Evolutionary conservation across 2,888 invertebrate species (phyloP).

Genomic region (Ametastegia equiseti): DNA sequence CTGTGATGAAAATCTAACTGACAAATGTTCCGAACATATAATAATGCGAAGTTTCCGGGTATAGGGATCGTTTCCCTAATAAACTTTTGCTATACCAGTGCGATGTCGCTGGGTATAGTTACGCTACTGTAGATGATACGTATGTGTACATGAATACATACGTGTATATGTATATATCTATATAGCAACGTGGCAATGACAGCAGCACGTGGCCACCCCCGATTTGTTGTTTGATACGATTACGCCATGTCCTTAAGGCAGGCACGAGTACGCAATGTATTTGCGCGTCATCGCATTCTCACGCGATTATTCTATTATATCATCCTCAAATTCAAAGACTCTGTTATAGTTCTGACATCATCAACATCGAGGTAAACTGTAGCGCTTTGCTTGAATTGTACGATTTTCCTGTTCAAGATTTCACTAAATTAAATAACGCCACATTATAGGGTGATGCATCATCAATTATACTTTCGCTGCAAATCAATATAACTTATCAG

Average conservation of each 20-base stretch:
- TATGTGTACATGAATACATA: neutral
- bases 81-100: neutral
- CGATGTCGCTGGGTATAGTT: neutral
- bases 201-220: constrained; percentile 72
- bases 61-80: neutral
- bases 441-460: too few species aligned
- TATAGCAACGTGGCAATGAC: constrained; percentile 68
- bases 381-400: too few species aligned
- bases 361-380: neutral
- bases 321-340: neutral
- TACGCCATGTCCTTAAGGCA: constrained; percentile 37
- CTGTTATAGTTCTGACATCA: neutral
- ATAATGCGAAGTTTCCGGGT: neutral
- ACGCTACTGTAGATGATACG: constrained; percentile 30
- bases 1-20: too few species aligned
- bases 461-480: too few species aligned
- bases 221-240: constrained; percentile 48
- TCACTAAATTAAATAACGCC: neutral
- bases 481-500: too few species aligned
- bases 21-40: too few species aligned
- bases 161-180: neutral
- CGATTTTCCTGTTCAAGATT: neutral
- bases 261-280: constrained; percentile 14
- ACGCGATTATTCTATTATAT: constrained; percentile 32
- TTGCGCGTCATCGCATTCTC: constrained; percentile 37